phyloP scores from a whole-genome alignment of 2,797 vertebrate species.

The Triplophysa bombifrons region DNA sequence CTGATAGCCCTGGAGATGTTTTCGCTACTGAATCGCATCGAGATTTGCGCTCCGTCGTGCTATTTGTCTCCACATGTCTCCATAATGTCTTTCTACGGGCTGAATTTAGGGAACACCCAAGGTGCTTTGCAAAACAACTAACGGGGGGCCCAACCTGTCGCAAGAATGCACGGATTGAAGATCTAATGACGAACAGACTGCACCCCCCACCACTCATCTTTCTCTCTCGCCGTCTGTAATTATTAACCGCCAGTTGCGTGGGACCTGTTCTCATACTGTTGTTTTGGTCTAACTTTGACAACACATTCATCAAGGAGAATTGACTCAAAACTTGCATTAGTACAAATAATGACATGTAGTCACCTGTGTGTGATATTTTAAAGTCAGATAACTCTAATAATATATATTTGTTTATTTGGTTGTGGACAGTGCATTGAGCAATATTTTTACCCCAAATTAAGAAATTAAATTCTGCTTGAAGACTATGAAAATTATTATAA shows the following conservation, averaged over 20 bases:
- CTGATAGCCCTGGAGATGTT: slow-evolving; percentile 83
- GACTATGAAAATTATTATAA: not conserved
- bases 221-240: slow-evolving; percentile 34
- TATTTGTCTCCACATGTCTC: slow-evolving; percentile 81
- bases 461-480: not conserved
- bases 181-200: slow-evolving; percentile 76
- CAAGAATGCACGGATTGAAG: slow-evolving; percentile 55
- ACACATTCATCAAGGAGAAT: slow-evolving; percentile 30
- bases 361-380: slow-evolving; percentile 13
- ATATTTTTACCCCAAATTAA: not conserved
- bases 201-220: slow-evolving; percentile 33
- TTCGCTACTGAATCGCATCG: slow-evolving; percentile 83
- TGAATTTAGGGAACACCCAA: slow-evolving; percentile 82
- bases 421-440: not conserved
- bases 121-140: slow-evolving; percentile 75
- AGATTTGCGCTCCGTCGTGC: slow-evolving; percentile 79
- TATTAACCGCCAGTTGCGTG: slow-evolving; percentile 41
- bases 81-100: slow-evolving; percentile 84
- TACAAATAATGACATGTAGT: not conserved
- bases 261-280: slow-evolving; percentile 44
- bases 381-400: not conserved
- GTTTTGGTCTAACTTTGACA: slow-evolving; percentile 33
- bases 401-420: not conserved
- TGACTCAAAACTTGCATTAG: slow-evolving; percentile 9
- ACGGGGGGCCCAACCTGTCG: slow-evolving; percentile 78